A percentile compares a stretch with the other conserved stretches of the same genome.
Evolutionary conservation across 2,113 vertebrate genomes (phyloP).

Genomic region (Cervus canadensis): DNA sequence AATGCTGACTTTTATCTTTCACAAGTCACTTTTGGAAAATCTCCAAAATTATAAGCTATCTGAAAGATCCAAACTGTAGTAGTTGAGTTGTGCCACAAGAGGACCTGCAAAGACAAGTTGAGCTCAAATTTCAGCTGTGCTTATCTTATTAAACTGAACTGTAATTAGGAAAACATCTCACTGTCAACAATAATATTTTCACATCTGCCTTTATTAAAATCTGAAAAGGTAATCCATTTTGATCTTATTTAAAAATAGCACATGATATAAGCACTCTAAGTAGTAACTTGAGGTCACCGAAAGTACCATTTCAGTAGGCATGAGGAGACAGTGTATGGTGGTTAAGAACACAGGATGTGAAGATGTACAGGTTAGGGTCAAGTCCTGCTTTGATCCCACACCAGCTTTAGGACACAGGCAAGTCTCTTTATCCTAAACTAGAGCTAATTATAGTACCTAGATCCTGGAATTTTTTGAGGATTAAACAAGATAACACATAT

Average conservation of each 20-base stretch:
- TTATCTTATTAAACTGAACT: constrained; percentile 34
- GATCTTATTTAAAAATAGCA: constrained; percentile 24
- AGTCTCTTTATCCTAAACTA: not conserved
- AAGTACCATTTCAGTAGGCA: constrained; percentile 48
- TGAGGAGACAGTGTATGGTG: not conserved
- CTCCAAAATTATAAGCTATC: not conserved
- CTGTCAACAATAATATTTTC: constrained; percentile 9
- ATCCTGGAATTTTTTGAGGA: not conserved
- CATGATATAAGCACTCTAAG: not conserved
- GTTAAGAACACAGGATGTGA: not conserved
- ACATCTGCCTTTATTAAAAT: constrained; percentile 33
- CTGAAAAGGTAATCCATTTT: constrained; percentile 24
- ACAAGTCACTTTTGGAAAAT: constrained; percentile 16
- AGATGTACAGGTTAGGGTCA: not conserved
- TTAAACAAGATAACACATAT: not conserved
- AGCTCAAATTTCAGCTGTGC: constrained; percentile 37
- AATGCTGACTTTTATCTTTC: constrained; percentile 37
- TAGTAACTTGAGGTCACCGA: not conserved
- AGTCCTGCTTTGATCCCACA: not conserved
- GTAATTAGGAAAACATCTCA: constrained; percentile 10
- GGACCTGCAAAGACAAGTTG: constrained; percentile 77
- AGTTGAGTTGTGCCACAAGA: constrained; percentile 73
- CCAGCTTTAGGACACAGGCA: not conserved
- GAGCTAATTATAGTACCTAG: not conserved
- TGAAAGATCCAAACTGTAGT: constrained; percentile 54